A percentile compares a stretch with the other conserved stretches of the same genome.
These are phyloP conservation scores for Microdon myrmicae DNA, from an alignment of 2,888 invertebrate genomes.

Conservation along the genomic window DNA sequence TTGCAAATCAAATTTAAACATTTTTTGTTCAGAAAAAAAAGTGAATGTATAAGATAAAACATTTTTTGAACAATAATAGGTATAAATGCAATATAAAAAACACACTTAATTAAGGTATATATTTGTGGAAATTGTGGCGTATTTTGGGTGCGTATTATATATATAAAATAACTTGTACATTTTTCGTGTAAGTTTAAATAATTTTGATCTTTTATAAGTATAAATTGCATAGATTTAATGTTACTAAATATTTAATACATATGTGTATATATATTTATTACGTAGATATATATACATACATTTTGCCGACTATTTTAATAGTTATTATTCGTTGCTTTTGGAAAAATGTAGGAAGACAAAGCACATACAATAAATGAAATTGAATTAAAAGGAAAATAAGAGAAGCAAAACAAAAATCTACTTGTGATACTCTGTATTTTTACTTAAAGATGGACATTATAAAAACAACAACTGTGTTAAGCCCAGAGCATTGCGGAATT, in stretches of 20 bases:
- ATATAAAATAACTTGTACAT: conserved; percentile 35
- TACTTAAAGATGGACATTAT: conserved; percentile 28
- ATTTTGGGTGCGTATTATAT: conserved; percentile 35
- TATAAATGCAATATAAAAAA: conserved; percentile 33
- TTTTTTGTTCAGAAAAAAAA: conserved; percentile 25
- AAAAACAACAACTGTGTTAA: conserved; percentile 6
- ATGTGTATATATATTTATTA: conserved; percentile 18
- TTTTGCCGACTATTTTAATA: conserved; percentile 32
- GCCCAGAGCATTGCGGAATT: conserved; percentile 14
- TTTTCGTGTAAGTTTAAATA: conserved; percentile 41
- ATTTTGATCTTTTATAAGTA: conserved; percentile 41
- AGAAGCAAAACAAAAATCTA: conserved; percentile 11
- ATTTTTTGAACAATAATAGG: conserved; percentile 44
- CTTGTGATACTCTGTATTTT: conserved; percentile 39
- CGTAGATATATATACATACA: conserved; percentile 34
- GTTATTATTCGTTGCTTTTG: conserved; percentile 39
- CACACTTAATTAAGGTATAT: conserved; percentile 12
- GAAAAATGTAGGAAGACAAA: conserved; percentile 40
- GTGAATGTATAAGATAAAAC: conserved; percentile 20
- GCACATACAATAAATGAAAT: conserved; percentile 9
- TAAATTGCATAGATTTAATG: conserved; percentile 38
- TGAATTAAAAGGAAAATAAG: conserved; percentile 1
- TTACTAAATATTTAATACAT: conserved; percentile 43
- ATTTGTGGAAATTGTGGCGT: conserved; percentile 24
- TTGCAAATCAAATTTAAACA: conserved; percentile 29